Percentiles rank a stretch among this genome's conserved stretches.
phyloP scores from a whole-genome alignment of 1,140 invertebrate species.

The Oryctes rhinoceros region DNA sequence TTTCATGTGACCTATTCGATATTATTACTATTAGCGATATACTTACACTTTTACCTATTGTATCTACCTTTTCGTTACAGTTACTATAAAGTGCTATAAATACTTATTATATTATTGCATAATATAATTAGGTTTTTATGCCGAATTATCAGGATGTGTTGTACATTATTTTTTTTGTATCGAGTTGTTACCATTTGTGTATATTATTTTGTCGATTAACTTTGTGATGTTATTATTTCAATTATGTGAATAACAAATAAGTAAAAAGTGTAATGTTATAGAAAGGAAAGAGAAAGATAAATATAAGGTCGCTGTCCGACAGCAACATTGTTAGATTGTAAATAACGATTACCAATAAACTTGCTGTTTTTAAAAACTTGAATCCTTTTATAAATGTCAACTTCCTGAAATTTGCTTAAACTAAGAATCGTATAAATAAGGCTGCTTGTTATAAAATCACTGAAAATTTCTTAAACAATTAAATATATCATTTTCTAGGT shows the following conservation, averaged over 20 bases:
- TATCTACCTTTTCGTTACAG: neutral
- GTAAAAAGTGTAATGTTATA: neutral
- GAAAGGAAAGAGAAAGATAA: neutral
- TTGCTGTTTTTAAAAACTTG: neutral
- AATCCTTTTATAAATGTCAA: too few species aligned
- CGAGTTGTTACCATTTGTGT: conserved; percentile 1
- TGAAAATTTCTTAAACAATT: too few species aligned
- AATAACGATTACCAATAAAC: neutral
- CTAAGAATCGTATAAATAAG: too few species aligned
- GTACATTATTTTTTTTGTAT: neutral
- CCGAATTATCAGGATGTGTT: neutral
- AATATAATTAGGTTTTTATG: conserved; percentile 26
- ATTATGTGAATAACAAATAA: neutral
- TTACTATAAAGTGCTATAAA: neutral
- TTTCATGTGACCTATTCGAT: conserved; percentile 16
- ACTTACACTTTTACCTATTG: conserved; percentile 31
- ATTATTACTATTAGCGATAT: conserved; percentile 13
- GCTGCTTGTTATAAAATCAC: too few species aligned
- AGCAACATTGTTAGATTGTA: neutral
- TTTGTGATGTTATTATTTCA: neutral
- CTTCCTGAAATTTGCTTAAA: too few species aligned
- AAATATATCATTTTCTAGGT: too few species aligned
- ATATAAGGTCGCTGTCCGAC: neutral
- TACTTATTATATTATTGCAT: neutral
- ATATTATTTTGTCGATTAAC: conserved; percentile 12